Evolutionary conservation across 2,888 invertebrate species (phyloP), one percentile per base, ranked within the genome.

Genomic region (Agonopterix heracliana): DNA sequence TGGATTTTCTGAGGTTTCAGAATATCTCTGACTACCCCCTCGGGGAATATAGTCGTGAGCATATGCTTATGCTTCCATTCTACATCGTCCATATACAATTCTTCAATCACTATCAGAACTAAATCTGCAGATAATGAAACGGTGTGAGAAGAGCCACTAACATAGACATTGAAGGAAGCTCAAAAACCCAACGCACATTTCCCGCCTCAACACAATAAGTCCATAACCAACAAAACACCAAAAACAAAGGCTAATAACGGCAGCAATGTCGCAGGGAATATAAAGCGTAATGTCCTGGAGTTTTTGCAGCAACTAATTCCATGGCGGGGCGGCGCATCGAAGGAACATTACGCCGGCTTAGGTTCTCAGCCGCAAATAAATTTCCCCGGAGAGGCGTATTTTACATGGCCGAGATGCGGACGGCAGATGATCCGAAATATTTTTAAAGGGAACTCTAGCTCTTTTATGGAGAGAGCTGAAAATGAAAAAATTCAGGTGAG

Each of bases 301-400:
- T 54, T 57, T 54, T 55, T 54, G 46, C 54, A 49, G 46, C 53
- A 58, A 54, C 54, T 54, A 55, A 51, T 55, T 60, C 58, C 44
- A 58, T 60, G 50, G 47, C 60, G 34, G 59, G 61, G 66, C 67
- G 71, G 68, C 74, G 71, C 74, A 74, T 76, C 68, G 76, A 68
- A 71, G 71, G 72, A 72, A 76, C 74, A 74, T 81, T 80, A 81
- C 70, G 60, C 65, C 63, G 65, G 73, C 74, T 77, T 71, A 76
- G 75, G 71, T 70, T 71, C 72, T 63, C 64, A 60, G 60, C 78
- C 77, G 75, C 81, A 79, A 76, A 75, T 78, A 80, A 80, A 86
- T 86, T 85, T 84, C 85, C 85, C 86, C 57, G 17, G 85, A 75
- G 86, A 62, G 68, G 60, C 74, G 81, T 85, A 84, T 83, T 68